A percentile compares a stretch with the other conserved stretches of the same genome.
These are phyloP conservation scores for Calypte anna DNA, from an alignment of 2,113 vertebrate species.

Conservation along the genomic window DNA sequence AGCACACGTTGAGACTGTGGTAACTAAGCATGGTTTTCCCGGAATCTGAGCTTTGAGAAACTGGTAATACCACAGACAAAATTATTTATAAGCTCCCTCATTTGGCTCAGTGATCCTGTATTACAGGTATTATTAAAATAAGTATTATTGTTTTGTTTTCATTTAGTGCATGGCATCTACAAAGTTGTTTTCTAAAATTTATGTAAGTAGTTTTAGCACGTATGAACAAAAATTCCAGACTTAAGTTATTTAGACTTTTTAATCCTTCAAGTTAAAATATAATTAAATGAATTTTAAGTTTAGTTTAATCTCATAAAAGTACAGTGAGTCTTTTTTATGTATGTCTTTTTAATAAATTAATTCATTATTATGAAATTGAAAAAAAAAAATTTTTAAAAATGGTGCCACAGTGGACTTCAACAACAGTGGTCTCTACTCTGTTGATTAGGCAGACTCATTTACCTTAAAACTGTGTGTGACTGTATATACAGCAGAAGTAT, in stretches of 20 bases:
- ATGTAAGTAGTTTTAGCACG: accelerated
- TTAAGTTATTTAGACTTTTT: background rate
- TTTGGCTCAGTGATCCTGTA: background rate
- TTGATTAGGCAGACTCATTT: background rate
- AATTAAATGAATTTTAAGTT: background rate
- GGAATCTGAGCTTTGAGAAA: background rate
- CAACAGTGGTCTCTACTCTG: background rate
- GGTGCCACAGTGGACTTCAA: background rate
- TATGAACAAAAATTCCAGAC: background rate
- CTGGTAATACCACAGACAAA: background rate
- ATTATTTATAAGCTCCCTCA: background rate
- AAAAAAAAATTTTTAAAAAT: background rate
- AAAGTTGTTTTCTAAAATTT: background rate
- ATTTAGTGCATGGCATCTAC: background rate
- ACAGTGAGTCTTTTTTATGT: background rate
- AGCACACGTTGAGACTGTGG: background rate
- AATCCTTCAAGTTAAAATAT: background rate
- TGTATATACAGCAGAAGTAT: background rate
- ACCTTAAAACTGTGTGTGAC: background rate
- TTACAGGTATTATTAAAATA: background rate
- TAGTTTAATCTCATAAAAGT: background rate
- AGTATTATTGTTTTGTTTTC: background rate
- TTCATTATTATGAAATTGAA: background rate
- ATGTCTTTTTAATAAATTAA: background rate
- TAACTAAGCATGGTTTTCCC: background rate